Evolutionary conservation across 2,888 invertebrate species (phyloP), one percentile per base, ranked within the genome.

Genomic region (Ecliptopera silaceata): DNA sequence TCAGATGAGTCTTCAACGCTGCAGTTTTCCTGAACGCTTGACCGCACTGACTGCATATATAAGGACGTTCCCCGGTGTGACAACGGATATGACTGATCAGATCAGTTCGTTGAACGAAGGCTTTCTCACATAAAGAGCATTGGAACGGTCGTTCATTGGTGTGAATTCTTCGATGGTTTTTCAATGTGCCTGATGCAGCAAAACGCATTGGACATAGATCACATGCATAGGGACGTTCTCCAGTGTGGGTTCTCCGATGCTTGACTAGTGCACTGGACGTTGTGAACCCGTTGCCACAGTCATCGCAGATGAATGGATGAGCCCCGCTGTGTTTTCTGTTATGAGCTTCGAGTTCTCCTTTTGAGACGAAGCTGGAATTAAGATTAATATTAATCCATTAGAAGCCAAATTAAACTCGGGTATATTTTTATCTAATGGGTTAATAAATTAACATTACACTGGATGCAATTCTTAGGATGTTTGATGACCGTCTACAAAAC

Each of bases 91-190:
- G 92, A 0, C 88, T 88, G 0, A 92, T 82, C 17, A 93, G 77
- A 59, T 93, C 93, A n/a, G 92, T 93, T 0, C 91, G 75, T 63
- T 93, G 93, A 0, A 92, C 92, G 46, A 93, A 94, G 0, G 91
- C 90, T 60, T 93, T 92, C 1, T 92, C 85, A 59, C 93, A 94
- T 46, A 86, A 87, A 0, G 84, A 84, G 52, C 93, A 93, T 22
- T 89, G 89, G 64, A 85, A 93, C 0, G 93, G 93, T 2, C 92
- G 79, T 61, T 93, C 93, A 0, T 93, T 93, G 0, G 93, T 93
- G 55, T 94, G 93, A 0, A 93, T 93, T 0, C 93, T 75, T 0
- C 59, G 15, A 10, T 90, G 90, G 68, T 93, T 93, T 67, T 92
- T 93, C 0, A 93, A 70, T 0, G 93, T 93, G 1, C 93, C 93